phyloP scores from a whole-genome alignment of 1,140 invertebrate genomes.

The Gyrodactylus bullatarudis region DNA sequence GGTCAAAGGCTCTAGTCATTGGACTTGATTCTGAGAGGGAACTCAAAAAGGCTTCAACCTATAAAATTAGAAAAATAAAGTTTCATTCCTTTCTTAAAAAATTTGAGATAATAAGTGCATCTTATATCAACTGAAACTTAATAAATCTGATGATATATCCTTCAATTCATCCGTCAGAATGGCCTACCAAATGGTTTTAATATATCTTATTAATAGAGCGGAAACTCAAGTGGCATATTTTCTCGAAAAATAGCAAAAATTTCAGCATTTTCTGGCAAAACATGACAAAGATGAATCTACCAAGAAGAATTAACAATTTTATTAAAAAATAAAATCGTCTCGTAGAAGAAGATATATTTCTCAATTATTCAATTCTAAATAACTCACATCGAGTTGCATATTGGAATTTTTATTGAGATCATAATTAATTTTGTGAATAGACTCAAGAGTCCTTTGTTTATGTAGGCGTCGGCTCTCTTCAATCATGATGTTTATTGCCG shows the following conservation, averaged over 20 bases:
- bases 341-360: too few species aligned
- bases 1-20: not conserved
- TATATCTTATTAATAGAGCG: not conserved
- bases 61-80: not conserved
- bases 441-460: not conserved
- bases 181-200: too few species aligned
- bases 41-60: not conserved
- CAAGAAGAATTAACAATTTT: not conserved
- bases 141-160: too few species aligned
- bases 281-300: not conserved
- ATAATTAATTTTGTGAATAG: not conserved
- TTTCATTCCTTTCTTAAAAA: too few species aligned
- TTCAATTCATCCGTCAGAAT: too few species aligned
- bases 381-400: not conserved
- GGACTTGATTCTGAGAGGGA: not conserved
- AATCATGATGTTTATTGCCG: not conserved
- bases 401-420: not conserved
- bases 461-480: not conserved
- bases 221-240: not conserved
- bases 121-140: not conserved
- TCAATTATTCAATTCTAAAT: too few species aligned
- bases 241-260: not conserved
- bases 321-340: not conserved
- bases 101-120: not conserved
- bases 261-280: not conserved